Evolutionary conservation across 2,888 invertebrate genomes (phyloP).

Genomic region (Galeopsomyia nigrocyanea): DNA sequence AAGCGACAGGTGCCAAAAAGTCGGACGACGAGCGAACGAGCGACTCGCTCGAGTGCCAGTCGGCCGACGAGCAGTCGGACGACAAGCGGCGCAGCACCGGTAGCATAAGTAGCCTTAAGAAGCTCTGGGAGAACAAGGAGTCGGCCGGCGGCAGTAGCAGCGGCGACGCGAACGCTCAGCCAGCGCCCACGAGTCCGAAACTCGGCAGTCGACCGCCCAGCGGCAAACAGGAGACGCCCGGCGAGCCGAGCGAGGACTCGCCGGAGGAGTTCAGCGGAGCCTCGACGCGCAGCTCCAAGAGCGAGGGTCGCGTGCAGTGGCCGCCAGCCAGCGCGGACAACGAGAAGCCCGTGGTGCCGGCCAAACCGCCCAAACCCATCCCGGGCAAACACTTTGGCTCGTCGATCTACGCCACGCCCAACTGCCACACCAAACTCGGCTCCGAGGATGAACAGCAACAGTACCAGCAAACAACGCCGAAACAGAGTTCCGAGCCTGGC

Average conservation of each 20-base stretch:
- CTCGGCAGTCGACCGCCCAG: constrained; percentile 62
- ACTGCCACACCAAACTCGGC: constrained; percentile 55
- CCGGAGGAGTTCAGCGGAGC: constrained; percentile 69
- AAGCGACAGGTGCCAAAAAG: constrained; percentile 46
- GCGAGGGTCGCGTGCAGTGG: constrained; percentile 70
- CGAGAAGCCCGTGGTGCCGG: constrained; percentile 73
- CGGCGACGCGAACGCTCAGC: background rate
- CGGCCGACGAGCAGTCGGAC: constrained; percentile 76
- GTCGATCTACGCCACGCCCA: constrained; percentile 87
- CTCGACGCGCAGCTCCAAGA: constrained; percentile 68
- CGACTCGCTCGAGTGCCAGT: constrained; percentile 56
- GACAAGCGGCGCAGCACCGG: constrained; percentile 93
- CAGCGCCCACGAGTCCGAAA: constrained; percentile 72
- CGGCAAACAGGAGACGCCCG: constrained; percentile 52
- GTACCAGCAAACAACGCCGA: background rate
- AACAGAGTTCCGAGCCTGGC: constrained; percentile 18
- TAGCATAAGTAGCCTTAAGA: constrained; percentile 92
- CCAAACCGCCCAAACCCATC: constrained; percentile 67
- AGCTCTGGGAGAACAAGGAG: constrained; percentile 91
- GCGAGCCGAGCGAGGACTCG: constrained; percentile 63
- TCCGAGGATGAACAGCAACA: constrained; percentile 25
- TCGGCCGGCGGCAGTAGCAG: constrained; percentile 64
- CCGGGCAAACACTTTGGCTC: constrained; percentile 70
- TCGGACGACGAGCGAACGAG: constrained; percentile 57
- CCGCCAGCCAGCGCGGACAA: constrained; percentile 72